Evolutionary conservation across 1,140 invertebrate species (phyloP).

Genomic region (Fopius arisanus): DNA sequence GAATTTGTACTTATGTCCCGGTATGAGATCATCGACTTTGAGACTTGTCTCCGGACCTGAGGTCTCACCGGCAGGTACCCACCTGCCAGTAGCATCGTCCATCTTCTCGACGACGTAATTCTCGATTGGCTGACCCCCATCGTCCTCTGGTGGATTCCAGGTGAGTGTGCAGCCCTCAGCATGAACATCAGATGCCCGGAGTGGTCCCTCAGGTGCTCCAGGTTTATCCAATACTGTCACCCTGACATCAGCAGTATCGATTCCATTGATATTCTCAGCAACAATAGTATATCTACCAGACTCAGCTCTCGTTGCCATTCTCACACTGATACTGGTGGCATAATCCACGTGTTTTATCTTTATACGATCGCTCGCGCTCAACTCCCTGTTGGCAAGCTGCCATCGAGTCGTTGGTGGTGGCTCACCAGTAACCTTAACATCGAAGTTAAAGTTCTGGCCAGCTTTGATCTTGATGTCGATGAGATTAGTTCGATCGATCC

Average conservation of each 20-base stretch:
- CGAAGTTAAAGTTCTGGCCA: slow-evolving; percentile 84
- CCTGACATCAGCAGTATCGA: slow-evolving; percentile 89
- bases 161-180: slow-evolving; percentile 85
- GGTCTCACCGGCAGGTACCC: slow-evolving; percentile 92
- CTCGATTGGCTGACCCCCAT: slow-evolving; percentile 89
- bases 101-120: slow-evolving; percentile 94
- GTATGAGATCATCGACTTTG: slow-evolving; percentile 79
- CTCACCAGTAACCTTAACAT: slow-evolving; percentile 87
- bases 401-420: slow-evolving; percentile 91
- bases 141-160: slow-evolving; percentile 91
- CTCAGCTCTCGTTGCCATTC: slow-evolving; percentile 85
- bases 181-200: slow-evolving; percentile 86
- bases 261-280: slow-evolving; percentile 93
- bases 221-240: slow-evolving; percentile 93
- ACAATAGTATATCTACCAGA: slow-evolving; percentile 91
- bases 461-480: slow-evolving; percentile 86
- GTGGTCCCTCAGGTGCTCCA: slow-evolving; percentile 87
- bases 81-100: slow-evolving; percentile 90
- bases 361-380: slow-evolving; percentile 73
- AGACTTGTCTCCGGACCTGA: slow-evolving; percentile 78
- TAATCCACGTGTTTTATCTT: slow-evolving; percentile 88
- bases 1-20: slow-evolving; percentile 96
- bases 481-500: slow-evolving; percentile 89
- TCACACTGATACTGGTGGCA: slow-evolving; percentile 87
- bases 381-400: slow-evolving; percentile 78